Percentiles rank a stretch among this genome's conserved stretches.
phyloP scores from a whole-genome alignment of 2,797 vertebrate genomes.

The Leptatherina wallacei region DNA sequence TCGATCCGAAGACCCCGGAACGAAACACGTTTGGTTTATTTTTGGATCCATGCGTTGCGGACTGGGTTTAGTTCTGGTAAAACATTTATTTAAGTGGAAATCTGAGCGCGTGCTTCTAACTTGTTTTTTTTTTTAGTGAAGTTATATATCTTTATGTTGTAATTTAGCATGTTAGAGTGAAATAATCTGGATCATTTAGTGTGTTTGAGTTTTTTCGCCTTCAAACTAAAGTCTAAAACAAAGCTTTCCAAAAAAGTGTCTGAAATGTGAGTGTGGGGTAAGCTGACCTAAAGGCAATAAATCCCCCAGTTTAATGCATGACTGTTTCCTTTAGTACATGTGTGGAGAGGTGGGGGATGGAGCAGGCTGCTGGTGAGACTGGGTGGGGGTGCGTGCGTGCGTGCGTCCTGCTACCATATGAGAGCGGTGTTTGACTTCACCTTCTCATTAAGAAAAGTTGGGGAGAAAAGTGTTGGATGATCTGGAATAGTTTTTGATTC shows the following conservation, averaged over 20 bases:
- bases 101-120: neutral
- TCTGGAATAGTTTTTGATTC: neutral
- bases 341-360: conserved; percentile 85
- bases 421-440: conserved; percentile 57
- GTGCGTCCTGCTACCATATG: conserved; percentile 82
- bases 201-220: neutral
- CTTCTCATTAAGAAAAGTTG: conserved; percentile 16
- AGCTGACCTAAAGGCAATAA: conserved; percentile 91
- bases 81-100: neutral
- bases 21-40: neutral
- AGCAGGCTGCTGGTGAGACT: conserved; percentile 68
- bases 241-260: conserved; percentile 71
- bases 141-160: neutral
- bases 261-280: conserved; percentile 83
- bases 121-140: neutral
- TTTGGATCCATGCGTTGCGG: neutral
- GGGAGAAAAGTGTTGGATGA: neutral
- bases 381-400: conserved; percentile 85
- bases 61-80: neutral
- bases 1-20: neutral
- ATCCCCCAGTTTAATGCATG: conserved; percentile 92
- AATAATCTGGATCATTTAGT: neutral
- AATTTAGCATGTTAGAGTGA: neutral
- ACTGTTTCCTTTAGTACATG: conserved; percentile 93
- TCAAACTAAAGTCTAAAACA: conserved; percentile 54